phyloP scores from a whole-genome alignment of 2,797 vertebrate genomes.

The Synanceia verrucosa region DNA sequence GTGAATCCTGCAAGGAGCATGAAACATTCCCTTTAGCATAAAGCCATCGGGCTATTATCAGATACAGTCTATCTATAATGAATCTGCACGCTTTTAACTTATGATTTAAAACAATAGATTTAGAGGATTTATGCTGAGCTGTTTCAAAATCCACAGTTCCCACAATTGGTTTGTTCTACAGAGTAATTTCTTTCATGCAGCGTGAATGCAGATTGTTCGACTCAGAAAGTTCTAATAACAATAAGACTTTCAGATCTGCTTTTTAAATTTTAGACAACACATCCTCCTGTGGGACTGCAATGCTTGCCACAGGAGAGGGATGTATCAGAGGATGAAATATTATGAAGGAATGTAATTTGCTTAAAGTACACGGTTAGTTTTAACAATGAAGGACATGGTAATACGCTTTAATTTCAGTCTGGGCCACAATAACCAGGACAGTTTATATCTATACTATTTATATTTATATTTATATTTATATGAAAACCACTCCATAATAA shows the following conservation, averaged over 20 bases:
- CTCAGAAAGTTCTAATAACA: not conserved
- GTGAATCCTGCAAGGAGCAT: not conserved
- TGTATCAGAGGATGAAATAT: not conserved
- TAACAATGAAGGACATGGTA: no score
- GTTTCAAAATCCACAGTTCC: slow-evolving; percentile 16
- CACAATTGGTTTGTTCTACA: slow-evolving; percentile 7
- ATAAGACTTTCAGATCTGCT: slow-evolving; percentile 5
- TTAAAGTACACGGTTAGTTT: not conserved
- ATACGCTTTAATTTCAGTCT: no score
- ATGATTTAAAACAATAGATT: slow-evolving; percentile 1
- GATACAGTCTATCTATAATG: slow-evolving; percentile 6
- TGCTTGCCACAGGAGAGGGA: slow-evolving; percentile 5
- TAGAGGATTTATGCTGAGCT: slow-evolving; percentile 12
- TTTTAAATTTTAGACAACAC: slow-evolving; percentile 4
- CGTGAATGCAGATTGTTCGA: not conserved
- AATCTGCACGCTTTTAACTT: slow-evolving; percentile 17
- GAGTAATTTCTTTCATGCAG: not conserved
- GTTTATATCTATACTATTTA: not conserved
- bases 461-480: not conserved
- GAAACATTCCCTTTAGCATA: slow-evolving; percentile 8
- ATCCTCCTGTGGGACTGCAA: not conserved
- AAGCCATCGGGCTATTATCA: not conserved
- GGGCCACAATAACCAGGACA: not conserved
- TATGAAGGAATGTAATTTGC: not conserved
- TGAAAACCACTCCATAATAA: not conserved